phyloP scores from a whole-genome alignment of 2,797 vertebrate species.

The Alauda arvensis region DNA sequence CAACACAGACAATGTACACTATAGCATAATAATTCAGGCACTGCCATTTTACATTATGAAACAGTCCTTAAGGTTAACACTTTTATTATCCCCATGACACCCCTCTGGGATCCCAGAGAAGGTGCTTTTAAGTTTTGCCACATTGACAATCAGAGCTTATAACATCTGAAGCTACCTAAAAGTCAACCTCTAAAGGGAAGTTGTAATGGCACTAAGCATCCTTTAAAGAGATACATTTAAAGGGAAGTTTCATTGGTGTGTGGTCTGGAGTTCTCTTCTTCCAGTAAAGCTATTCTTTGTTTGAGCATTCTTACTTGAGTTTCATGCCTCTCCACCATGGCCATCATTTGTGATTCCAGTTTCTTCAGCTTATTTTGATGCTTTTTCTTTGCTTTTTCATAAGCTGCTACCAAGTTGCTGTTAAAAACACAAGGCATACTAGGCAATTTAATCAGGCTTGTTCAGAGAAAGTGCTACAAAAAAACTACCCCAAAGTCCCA shows the following conservation, averaged over 20 bases:
- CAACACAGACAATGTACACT: conserved; percentile 6
- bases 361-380: conserved; percentile 89
- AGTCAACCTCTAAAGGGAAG: neutral
- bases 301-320: conserved; percentile 88
- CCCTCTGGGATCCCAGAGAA: conserved; percentile 1
- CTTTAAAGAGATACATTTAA: conserved; percentile 48
- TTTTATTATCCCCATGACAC: conserved; percentile 48
- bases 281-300: conserved; percentile 84
- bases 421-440: neutral
- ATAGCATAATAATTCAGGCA: conserved; percentile 29
- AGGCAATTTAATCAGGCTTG: neutral
- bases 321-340: conserved; percentile 88
- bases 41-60: conserved; percentile 27
- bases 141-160: neutral
- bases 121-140: conserved; percentile 8
- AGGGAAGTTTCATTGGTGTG: conserved; percentile 88
- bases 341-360: conserved; percentile 89
- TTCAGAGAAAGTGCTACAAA: neutral
- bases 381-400: conserved; percentile 89
- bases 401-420: conserved; percentile 88
- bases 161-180: neutral
- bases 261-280: conserved; percentile 85
- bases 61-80: conserved; percentile 31
- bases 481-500: neutral
- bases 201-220: conserved; percentile 43